Evolutionary conservation across 2,888 invertebrate genomes (phyloP), one percentile per base, ranked within the genome.

Genomic region (Sinotaia quadrata): DNA sequence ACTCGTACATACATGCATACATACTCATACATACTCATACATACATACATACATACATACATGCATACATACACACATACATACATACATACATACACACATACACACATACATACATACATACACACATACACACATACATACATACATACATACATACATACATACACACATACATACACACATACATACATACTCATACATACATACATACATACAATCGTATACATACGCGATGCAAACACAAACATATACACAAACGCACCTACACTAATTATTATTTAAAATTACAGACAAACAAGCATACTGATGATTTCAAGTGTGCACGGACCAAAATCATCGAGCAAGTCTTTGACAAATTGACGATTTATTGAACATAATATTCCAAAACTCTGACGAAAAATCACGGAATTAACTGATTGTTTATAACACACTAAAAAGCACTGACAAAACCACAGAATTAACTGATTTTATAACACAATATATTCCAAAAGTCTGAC

Each of bases 1-100:
- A n/a, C n/a, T n/a, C n/a, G n/a, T n/a, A n/a, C n/a, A n/a, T n/a
- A n/a, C 29, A 18, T 62, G 58, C 54, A 51, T 52, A 63, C 29
- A 24, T 57, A 66, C 37, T 31, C 58, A 66, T 36, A 37, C 58
- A 66, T 36, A 37, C 58, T 57, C 37, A 37, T 57, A 66, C 33
- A 37, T 57, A 66, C 31, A 37, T 66, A 66, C 31, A 37, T 66
- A 66, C 31, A 37, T 57, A 66, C 31, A 37, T 66, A 66, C 31
- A 37, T 56, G 58, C 21, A 37, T 56, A 66, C 33, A 37, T 57
- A 67, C 24, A 31, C 21, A 59, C 24, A 47, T 58, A 47, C 29
- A 33, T 54, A 66, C 37, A 7, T n/a, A 2, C 37, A 34, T 27
- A 5, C 49, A 49, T 27, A 49, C 49, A 49, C 49, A 49, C 49